Evolutionary conservation across 2,797 vertebrate species (phyloP).

Genomic region (Phrynocephalus guinanensis): DNA sequence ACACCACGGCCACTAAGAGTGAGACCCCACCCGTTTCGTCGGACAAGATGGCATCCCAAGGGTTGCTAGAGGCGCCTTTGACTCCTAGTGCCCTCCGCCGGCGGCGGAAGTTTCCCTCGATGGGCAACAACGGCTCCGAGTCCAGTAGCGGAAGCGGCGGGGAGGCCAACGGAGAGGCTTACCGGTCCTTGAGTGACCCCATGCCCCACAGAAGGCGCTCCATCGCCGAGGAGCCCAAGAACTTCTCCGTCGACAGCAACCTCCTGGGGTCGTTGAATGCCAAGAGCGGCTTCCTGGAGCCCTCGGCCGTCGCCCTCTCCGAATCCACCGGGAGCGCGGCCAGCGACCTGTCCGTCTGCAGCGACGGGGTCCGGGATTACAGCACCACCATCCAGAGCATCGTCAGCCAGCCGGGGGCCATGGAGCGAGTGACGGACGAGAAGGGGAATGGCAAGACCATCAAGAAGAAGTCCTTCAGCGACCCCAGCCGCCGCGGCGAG

Average conservation of each 20-base stretch:
- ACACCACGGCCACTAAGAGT: conserved; percentile 67
- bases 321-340: conserved; percentile 88
- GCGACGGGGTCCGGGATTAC: conserved; percentile 89
- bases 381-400: conserved; percentile 92
- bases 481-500: conserved; percentile 92
- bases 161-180: conserved; percentile 84
- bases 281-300: conserved; percentile 81
- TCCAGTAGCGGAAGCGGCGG: conserved; percentile 83
- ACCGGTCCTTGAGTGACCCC: conserved; percentile 96
- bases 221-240: conserved; percentile 80
- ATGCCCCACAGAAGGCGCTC: conserved; percentile 92
- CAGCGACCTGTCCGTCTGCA: conserved; percentile 92
- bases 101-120: conserved; percentile 89
- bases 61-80: conserved; percentile 82
- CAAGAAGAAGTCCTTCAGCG: conserved; percentile 97
- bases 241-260: conserved; percentile 93
- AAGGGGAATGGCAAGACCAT: conserved; percentile 88
- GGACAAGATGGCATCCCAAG: conserved; percentile 74
- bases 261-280: conserved; percentile 88
- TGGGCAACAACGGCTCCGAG: conserved; percentile 84
- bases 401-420: conserved; percentile 89
- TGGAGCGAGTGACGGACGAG: conserved; percentile 90
- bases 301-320: conserved; percentile 70
- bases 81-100: conserved; percentile 89
- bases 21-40: conserved; percentile 70